phyloP scores from a whole-genome alignment of 2,113 vertebrate species.

The Thinocorus orbignyianus region DNA sequence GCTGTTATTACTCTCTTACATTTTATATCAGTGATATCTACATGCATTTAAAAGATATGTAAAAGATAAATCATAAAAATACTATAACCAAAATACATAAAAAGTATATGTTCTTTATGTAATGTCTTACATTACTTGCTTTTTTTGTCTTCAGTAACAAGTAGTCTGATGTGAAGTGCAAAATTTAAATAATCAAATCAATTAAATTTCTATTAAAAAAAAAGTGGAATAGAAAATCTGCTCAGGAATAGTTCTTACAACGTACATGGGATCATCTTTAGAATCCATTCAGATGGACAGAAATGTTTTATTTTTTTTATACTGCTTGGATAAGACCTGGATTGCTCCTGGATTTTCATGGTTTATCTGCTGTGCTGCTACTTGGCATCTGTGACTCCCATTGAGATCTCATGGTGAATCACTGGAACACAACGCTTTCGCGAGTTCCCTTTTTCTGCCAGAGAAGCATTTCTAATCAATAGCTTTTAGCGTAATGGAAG shows the following conservation, averaged over 20 bases:
- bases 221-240: background rate
- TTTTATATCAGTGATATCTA: background rate
- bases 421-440: background rate
- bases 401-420: background rate
- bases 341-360: background rate
- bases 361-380: background rate
- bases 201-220: background rate
- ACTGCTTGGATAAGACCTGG: background rate
- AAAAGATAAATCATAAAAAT: background rate
- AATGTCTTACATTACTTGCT: background rate
- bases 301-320: slow-evolving; percentile 1
- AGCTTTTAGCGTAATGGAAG: slow-evolving; percentile 48
- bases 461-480: slow-evolving; percentile 16
- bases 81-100: background rate
- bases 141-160: background rate
- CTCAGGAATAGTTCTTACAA: background rate
- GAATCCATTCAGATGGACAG: background rate
- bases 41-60: background rate
- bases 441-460: background rate
- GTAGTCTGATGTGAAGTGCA: background rate
- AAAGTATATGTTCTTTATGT: background rate
- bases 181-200: background rate
- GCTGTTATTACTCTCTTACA: background rate
- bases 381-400: background rate
- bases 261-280: background rate